Conservation (phyloP, 2,113 vertebrate genomes). For the Entosphenus tridentatus region DNA sequence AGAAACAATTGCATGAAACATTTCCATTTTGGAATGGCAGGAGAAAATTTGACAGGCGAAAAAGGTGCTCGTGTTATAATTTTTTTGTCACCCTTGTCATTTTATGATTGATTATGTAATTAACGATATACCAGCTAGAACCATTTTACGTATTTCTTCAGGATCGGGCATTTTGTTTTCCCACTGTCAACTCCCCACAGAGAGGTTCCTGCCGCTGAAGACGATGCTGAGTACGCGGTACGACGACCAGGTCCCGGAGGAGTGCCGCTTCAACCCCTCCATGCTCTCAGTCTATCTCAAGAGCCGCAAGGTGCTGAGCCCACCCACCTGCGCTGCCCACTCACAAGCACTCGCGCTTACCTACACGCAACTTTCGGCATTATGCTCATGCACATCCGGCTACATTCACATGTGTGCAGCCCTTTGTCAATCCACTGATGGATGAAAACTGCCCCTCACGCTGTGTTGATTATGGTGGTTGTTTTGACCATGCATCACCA, state of each 20-base stretch:
- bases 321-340: too few species aligned
- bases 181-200: conserved; percentile 21
- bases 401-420: too few species aligned
- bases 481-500: too few species aligned
- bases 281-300: conserved; percentile 89
- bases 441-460: too few species aligned
- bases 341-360: too few species aligned
- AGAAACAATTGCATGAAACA: background rate
- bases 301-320: conserved; percentile 37
- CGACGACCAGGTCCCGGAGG: conserved; percentile 75
- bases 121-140: background rate
- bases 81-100: too few species aligned
- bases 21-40: background rate
- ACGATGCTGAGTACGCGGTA: conserved; percentile 85
- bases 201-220: conserved; percentile 89
- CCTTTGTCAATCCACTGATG: too few species aligned
- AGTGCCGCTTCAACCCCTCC: conserved; percentile 71
- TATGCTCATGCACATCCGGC: too few species aligned
- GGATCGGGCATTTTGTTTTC: conserved; percentile 7
- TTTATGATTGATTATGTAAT: background rate
- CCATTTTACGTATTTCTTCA: background rate
- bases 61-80: too few species aligned
- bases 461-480: too few species aligned
- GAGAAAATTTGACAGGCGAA: too few species aligned
- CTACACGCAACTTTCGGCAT: too few species aligned